A percentile compares a stretch with the other conserved stretches of the same genome.
Evolutionary conservation across 2,888 invertebrate species (phyloP).

Genomic region (Apoda limacodes): DNA sequence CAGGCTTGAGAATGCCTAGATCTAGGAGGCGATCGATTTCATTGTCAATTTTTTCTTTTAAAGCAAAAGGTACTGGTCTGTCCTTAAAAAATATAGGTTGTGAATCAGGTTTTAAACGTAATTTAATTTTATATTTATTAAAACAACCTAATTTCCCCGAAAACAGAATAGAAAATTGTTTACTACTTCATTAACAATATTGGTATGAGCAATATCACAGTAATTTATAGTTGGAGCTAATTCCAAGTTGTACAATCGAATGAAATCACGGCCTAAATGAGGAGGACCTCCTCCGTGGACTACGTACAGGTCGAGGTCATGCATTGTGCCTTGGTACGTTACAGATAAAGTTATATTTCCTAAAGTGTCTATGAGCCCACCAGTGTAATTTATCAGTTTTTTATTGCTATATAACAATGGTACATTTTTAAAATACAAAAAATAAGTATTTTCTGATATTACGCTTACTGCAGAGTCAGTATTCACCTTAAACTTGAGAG

Average conservation of each 20-base stretch:
- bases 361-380: conserved; percentile 1
- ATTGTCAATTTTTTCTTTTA: no score
- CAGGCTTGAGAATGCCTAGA: no score
- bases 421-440: no score
- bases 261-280: conserved; percentile 10
- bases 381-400: conserved; percentile 5
- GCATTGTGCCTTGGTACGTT: conserved; percentile 4
- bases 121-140: no score
- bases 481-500: conserved; percentile 6
- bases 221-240: conserved; percentile 3
- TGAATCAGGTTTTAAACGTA: no score
- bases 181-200: no score
- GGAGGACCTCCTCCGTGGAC: conserved; percentile 7
- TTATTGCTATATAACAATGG: conserved; percentile 1
- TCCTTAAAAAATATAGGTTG: no score
- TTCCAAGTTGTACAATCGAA: conserved; percentile 1
- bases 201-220: no score
- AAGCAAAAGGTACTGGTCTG: no score
- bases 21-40: no score
- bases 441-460: conserved; percentile 4
- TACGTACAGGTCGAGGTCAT: conserved; percentile 7
- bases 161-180: conserved; percentile 6
- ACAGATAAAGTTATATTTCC: conserved; percentile 2
- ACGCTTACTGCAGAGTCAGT: conserved; percentile 4
- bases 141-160: no score